These are phyloP conservation scores for Prolemur simus DNA, from an alignment of 2,113 vertebrate genomes.

Conservation along the genomic window DNA sequence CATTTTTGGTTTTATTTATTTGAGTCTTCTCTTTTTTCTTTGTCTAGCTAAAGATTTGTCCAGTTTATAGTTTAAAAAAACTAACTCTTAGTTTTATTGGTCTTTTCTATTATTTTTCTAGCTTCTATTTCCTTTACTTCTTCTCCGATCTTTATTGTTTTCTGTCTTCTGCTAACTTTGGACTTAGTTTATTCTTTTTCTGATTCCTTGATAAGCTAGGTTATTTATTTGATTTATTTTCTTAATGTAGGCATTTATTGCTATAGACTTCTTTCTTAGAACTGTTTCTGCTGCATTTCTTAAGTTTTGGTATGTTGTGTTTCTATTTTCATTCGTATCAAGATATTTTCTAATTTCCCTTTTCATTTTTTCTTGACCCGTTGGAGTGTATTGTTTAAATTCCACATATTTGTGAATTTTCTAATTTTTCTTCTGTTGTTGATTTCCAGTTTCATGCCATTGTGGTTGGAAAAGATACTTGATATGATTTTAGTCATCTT, in stretches of 20 bases:
- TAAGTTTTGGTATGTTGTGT: not conserved
- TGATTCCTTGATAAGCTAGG: not conserved
- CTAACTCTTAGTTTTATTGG: not conserved
- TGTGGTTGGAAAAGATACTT: not conserved
- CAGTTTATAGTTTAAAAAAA: not conserved
- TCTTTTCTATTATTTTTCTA: not conserved
- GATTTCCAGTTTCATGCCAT: not conserved
- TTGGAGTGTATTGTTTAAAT: not conserved
- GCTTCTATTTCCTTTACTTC: not conserved
- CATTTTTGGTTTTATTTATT: not conserved
- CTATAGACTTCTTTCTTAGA: not conserved
- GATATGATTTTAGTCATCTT: not conserved
- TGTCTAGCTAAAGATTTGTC: not conserved
- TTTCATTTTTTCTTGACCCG: not conserved
- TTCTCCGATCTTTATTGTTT: not conserved
- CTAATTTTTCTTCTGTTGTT: not conserved
- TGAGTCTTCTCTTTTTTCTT: not conserved
- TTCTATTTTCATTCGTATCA: not conserved
- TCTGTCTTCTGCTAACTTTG: not conserved
- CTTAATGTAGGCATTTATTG: not conserved
- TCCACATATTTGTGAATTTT: not conserved
- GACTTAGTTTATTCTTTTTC: not conserved
- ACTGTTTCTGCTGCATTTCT: not conserved
- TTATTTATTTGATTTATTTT: not conserved
- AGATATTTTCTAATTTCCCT: not conserved